Base-by-base conservation (phyloP, 2,888 invertebrate species). In the Drosophila bunnanda region DNA sequence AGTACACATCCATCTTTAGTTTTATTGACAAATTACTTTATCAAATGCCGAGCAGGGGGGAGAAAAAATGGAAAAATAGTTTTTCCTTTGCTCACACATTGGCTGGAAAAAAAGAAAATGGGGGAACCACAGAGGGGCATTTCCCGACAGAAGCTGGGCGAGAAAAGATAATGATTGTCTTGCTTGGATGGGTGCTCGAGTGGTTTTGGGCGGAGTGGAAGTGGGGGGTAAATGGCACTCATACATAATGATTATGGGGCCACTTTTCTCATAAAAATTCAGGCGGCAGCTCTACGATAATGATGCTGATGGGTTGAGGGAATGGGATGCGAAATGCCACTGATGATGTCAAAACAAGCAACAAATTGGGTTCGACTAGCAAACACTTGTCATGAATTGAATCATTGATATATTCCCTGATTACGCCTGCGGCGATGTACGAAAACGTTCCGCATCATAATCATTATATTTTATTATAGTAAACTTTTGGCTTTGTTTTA, bases 191-290 rank as follows among this genome's bases (percentile, higher is more conserved):
- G 56, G 44, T 36, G 6, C 50, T 39, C 66, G 71, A 74, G 64
- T 74, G 70, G 58, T 56, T 53, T 32, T 32, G 28, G 6, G 17
- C 0, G n/a, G 30, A 52, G 57, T 43, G 72, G 43, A 20, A 54
- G 43, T 56, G 53, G 57, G 75, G 72, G 80, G 78, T 30, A 75
- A 82, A 83, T 81, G 83, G 79, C 78, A 76, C 74, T 82, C 83
- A 79, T 81, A 82, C 78, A 81, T 83, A 83, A 83, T 82, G 85
- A 85, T 83, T 82, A 85, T 83, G 85, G 73, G 74, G 75, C 78
- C 77, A 85, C 85, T 83, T 83, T 83, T 78, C 83, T 82, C 85
- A 85, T 83, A 83, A 83, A 83, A 83, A 85, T 83, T 83, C 85
- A 77, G 72, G 83, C 80, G 48, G 81, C 83, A 82, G 79, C 77